Evolutionary conservation across 1,140 invertebrate species (phyloP).

Genomic region (Pentalonia nigronervosa): DNA sequence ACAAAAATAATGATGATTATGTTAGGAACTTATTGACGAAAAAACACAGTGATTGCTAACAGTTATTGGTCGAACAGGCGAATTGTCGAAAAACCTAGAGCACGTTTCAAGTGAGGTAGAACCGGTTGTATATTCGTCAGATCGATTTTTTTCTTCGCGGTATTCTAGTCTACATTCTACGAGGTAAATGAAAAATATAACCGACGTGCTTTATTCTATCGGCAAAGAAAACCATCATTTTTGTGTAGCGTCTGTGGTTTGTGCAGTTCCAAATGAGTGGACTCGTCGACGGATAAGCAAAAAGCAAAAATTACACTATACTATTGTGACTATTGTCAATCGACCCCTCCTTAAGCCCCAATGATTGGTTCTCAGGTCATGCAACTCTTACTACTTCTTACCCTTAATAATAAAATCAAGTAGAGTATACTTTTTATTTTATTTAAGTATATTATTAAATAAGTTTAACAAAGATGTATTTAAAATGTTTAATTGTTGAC

Average conservation of each 20-base stretch:
- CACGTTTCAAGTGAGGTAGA: constrained; percentile 36
- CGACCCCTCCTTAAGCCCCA: neutral
- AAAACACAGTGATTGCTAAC: neutral
- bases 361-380: constrained; percentile 22
- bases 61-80: neutral
- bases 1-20: constrained; percentile 22
- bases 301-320: constrained; percentile 40
- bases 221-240: constrained; percentile 42
- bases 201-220: constrained; percentile 28
- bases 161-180: neutral
- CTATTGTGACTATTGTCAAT: neutral
- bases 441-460: neutral
- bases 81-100: constrained; percentile 24
- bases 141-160: neutral
- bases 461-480: neutral
- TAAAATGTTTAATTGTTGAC: neutral
- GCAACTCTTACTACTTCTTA: constrained; percentile 34
- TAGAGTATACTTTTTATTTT: neutral
- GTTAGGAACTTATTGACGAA: constrained; percentile 22
- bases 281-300: constrained; percentile 4
- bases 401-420: neutral
- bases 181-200: constrained; percentile 17
- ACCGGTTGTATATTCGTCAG: neutral
- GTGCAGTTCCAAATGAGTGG: constrained; percentile 39
- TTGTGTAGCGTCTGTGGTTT: constrained; percentile 36